phyloP scores from a whole-genome alignment of 1,140 invertebrate genomes.

The Luehdorfia chinensis region DNA sequence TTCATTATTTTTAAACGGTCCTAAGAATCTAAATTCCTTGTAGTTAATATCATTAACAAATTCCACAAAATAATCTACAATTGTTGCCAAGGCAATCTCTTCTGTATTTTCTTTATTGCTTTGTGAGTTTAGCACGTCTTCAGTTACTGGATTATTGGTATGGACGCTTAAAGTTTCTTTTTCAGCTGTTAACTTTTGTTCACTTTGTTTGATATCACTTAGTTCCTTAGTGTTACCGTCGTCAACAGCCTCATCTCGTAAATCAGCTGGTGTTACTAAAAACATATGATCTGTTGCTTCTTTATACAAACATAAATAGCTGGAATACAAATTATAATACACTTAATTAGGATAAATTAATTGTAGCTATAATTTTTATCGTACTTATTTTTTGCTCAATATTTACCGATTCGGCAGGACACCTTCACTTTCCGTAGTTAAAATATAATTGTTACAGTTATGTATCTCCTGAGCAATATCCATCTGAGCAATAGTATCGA shows the following conservation, averaged over 20 bases:
- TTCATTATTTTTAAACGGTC: slow-evolving; percentile 22
- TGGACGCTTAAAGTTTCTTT: not conserved
- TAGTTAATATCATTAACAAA: slow-evolving; percentile 19
- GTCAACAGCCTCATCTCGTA: slow-evolving; percentile 22
- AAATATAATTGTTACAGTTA: slow-evolving; percentile 27
- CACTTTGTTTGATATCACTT: not conserved
- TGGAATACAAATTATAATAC: slow-evolving; percentile 19
- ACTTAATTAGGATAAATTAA: not conserved
- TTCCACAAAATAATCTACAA: slow-evolving; percentile 30
- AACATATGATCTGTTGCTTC: slow-evolving; percentile 33
- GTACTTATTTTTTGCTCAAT: not conserved
- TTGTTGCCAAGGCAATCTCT: slow-evolving; percentile 1
- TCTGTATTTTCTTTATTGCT: not conserved
- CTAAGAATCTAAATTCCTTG: slow-evolving; percentile 32
- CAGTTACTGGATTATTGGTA: not conserved
- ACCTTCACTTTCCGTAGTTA: slow-evolving; percentile 31
- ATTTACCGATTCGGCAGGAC: slow-evolving; percentile 24
- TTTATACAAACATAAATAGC: slow-evolving; percentile 38
- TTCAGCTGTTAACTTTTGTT: slow-evolving; percentile 4
- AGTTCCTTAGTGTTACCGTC: not conserved
- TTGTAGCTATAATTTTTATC: too few relatives aligned
- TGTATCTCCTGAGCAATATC: slow-evolving; percentile 28
- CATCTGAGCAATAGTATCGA: slow-evolving; percentile 6
- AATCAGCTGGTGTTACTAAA: slow-evolving; percentile 33
- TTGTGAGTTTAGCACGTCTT: not conserved